Conservation (phyloP, 2,113 vertebrate species). For the Myodes glareolus region DNA sequence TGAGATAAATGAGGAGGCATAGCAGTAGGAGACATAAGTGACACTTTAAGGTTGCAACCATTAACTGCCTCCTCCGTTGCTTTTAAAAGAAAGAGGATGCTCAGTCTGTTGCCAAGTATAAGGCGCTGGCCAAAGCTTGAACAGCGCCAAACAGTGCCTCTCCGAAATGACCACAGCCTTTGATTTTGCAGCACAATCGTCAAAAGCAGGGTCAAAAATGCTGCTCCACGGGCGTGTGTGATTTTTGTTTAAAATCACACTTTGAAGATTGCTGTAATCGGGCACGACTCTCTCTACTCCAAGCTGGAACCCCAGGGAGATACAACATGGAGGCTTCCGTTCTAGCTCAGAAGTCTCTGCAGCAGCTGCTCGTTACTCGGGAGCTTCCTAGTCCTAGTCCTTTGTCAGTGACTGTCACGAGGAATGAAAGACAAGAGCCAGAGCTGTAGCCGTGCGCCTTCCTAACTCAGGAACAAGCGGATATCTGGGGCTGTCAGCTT, state of each 20-base stretch:
- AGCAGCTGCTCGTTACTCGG: background rate
- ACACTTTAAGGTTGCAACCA: background rate
- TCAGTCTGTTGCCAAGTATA: background rate
- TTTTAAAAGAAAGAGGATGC: constrained; percentile 41
- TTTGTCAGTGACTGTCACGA: background rate
- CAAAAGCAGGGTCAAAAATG: background rate
- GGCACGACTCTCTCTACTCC: background rate
- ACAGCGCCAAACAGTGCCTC: background rate
- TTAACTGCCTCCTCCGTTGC: background rate
- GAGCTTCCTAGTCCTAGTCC: background rate
- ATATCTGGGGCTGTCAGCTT: background rate
- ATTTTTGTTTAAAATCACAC: background rate
- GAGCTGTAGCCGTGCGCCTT: background rate
- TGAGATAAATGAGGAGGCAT: background rate
- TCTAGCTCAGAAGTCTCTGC: background rate
- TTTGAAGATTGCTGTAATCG: background rate
- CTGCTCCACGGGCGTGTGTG: background rate
- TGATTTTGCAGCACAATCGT: constrained; percentile 27
- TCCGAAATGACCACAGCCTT: background rate
- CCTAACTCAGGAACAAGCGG: background rate
- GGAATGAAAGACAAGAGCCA: background rate
- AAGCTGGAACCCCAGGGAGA: background rate
- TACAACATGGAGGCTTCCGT: background rate
- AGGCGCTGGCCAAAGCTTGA: background rate
- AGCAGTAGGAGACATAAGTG: background rate